Conservation (phyloP, 2,888 invertebrate genomes). For the Nomada ferruginata region DNA sequence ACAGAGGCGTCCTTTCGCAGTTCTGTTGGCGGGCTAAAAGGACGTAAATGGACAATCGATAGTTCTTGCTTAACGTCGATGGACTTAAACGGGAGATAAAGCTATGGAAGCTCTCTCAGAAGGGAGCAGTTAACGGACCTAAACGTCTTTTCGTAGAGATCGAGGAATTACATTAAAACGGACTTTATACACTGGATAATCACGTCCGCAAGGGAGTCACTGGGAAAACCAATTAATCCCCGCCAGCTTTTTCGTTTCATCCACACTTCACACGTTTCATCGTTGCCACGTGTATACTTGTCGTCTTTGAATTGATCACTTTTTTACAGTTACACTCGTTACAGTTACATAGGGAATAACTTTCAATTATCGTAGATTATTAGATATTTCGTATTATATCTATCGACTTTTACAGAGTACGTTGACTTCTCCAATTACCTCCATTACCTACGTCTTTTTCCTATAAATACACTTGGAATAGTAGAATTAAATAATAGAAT, state of each 20-base stretch:
- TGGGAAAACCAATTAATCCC: conserved; percentile 11
- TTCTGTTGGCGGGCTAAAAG: not conserved
- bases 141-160: not conserved
- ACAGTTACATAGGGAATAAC: not conserved
- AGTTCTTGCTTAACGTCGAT: conserved; percentile 1
- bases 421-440: too few species aligned
- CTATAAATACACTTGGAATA: too few species aligned
- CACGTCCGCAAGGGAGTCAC: not conserved
- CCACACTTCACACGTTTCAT: not conserved
- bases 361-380: not conserved
- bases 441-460: too few species aligned
- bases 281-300: conserved; percentile 1
- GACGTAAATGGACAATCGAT: not conserved
- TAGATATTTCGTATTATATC: too few species aligned
- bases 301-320: not conserved
- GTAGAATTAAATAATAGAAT: too few species aligned
- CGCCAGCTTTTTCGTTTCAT: conserved; percentile 13
- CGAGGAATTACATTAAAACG: conserved; percentile 19
- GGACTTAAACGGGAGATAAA: not conserved
- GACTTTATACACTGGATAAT: conserved; percentile 16
- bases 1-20: not conserved
- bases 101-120: not conserved
- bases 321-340: not conserved
- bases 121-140: conserved; percentile 9
- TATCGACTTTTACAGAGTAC: too few species aligned